Conservation (phyloP, 2,797 vertebrate genomes). For the Capromys pilorides region DNA sequence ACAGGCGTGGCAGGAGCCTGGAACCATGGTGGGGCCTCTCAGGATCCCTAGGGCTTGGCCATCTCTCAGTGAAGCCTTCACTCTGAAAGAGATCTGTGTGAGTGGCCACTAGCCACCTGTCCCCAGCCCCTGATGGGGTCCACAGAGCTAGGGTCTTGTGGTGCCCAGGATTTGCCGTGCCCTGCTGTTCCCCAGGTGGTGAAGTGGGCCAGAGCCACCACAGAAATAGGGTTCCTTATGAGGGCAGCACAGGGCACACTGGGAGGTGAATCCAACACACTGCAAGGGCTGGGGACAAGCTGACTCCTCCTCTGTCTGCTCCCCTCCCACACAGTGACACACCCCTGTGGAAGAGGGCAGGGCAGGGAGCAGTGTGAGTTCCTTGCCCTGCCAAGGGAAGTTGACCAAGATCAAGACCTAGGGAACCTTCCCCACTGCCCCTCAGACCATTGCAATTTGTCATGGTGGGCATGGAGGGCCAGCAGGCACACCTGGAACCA, state of each 20-base stretch:
- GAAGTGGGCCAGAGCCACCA: background rate
- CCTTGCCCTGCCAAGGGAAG: background rate
- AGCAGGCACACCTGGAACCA: background rate
- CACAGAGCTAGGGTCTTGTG: rapidly evolving
- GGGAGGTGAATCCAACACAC: background rate
- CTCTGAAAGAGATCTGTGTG: background rate
- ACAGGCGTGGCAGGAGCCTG: background rate
- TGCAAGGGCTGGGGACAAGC: background rate
- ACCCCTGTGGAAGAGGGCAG: rapidly evolving
- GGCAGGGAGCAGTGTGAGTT: background rate
- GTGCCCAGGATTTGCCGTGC: background rate
- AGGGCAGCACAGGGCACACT: background rate
- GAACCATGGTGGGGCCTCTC: background rate
- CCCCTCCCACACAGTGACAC: too few relatives aligned
- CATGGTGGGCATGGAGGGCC: background rate
- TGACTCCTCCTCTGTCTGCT: background rate
- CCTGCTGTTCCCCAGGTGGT: background rate
- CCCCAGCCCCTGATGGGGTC: too few relatives aligned
- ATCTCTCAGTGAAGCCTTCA: background rate
- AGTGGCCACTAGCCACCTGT: background rate
- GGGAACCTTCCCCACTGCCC: background rate
- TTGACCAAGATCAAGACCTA: background rate
- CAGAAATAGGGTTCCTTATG: rapidly evolving
- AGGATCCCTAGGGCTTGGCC: background rate
- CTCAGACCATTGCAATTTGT: background rate